A percentile compares a stretch with the other conserved stretches of the same genome.
Evolutionary conservation across 2,113 vertebrate genomes (phyloP).

Genomic region (Microcebus tavaratra): DNA sequence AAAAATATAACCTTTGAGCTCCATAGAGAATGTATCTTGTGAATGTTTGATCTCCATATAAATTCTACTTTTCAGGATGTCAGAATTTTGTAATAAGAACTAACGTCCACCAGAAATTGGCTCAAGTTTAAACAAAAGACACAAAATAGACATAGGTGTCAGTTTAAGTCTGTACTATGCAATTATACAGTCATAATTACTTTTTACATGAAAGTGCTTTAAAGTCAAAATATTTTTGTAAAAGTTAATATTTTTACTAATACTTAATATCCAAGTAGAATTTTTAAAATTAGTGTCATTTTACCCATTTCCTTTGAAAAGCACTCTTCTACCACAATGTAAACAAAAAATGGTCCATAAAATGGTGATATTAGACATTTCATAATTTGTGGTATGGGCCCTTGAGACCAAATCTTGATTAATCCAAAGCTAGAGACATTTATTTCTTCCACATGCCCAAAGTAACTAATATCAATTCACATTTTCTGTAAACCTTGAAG

Average conservation of each 20-base stretch:
- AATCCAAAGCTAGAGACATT: slow-evolving; percentile 55
- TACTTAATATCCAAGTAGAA: slow-evolving; percentile 36
- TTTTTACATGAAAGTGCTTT: slow-evolving; percentile 70
- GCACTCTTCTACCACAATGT: slow-evolving; percentile 32
- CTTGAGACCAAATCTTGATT: slow-evolving; percentile 52
- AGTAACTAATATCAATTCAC: slow-evolving; percentile 59
- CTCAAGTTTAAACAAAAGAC: slow-evolving; percentile 60
- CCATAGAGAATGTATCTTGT: slow-evolving; percentile 21
- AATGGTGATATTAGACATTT: slow-evolving; percentile 28
- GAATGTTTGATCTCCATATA: slow-evolving; percentile 23
- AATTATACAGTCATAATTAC: slow-evolving; percentile 44
- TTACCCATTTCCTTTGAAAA: slow-evolving; percentile 62
- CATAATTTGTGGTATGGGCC: slow-evolving; percentile 37
- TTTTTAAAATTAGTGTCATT: slow-evolving; percentile 53
- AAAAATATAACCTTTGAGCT: slow-evolving; percentile 42
- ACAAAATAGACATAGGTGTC: slow-evolving; percentile 28
- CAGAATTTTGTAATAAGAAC: slow-evolving; percentile 47
- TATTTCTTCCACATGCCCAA: slow-evolving; percentile 65
- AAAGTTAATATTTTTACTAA: slow-evolving; percentile 41
- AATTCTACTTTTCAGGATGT: slow-evolving; percentile 40
- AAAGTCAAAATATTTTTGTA: slow-evolving; percentile 67
- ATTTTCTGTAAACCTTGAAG: slow-evolving; percentile 67
- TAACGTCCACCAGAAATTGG: slow-evolving; percentile 18
- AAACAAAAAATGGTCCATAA: slow-evolving; percentile 50
- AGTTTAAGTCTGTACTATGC: slow-evolving; percentile 36